phyloP scores from a whole-genome alignment of 2,888 invertebrate genomes.

The Ichneumoninae sp. region DNA sequence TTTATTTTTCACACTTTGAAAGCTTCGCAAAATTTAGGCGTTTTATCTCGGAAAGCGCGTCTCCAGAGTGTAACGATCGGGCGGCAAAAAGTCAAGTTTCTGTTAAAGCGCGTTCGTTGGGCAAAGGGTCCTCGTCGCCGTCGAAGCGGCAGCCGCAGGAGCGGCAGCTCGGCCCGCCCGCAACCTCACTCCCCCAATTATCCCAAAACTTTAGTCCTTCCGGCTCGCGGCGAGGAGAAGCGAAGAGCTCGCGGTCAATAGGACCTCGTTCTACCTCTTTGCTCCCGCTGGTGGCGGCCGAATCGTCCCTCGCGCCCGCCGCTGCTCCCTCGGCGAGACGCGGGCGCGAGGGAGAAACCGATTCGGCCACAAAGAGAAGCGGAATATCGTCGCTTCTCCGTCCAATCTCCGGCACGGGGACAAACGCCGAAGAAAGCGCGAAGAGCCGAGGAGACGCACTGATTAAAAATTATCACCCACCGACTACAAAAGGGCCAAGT shows the following conservation, averaged over 20 bases:
- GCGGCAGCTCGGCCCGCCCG: constrained; percentile 70
- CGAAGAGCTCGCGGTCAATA: constrained; percentile 71
- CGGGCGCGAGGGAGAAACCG: constrained; percentile 17
- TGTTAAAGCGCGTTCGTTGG: constrained; percentile 42
- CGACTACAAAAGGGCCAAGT: constrained; percentile 78
- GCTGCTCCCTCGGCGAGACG: not conserved
- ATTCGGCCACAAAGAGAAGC: constrained; percentile 47
- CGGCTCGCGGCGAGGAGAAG: constrained; percentile 64
- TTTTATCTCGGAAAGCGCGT: constrained; percentile 57
- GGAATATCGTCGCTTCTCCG: constrained; percentile 15
- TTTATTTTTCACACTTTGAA: not conserved
- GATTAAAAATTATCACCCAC: constrained; percentile 83
- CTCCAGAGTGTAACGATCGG: constrained; percentile 64
- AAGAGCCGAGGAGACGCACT: constrained; percentile 75
- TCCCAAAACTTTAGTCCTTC: constrained; percentile 78
- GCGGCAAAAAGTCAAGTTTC: constrained; percentile 64
- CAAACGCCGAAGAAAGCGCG: constrained; percentile 62
- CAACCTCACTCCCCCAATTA: constrained; percentile 76
- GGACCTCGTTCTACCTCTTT: constrained; percentile 51
- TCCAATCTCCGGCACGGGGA: constrained; percentile 25
- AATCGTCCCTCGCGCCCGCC: not conserved
- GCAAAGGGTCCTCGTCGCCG: constrained; percentile 70
- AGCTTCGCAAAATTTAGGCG: not conserved
- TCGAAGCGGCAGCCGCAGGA: constrained; percentile 65
- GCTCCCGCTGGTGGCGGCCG: constrained; percentile 5